phyloP scores from a whole-genome alignment of 64 coral and sea anemone species.

The Pachyseris speciosa region DNA sequence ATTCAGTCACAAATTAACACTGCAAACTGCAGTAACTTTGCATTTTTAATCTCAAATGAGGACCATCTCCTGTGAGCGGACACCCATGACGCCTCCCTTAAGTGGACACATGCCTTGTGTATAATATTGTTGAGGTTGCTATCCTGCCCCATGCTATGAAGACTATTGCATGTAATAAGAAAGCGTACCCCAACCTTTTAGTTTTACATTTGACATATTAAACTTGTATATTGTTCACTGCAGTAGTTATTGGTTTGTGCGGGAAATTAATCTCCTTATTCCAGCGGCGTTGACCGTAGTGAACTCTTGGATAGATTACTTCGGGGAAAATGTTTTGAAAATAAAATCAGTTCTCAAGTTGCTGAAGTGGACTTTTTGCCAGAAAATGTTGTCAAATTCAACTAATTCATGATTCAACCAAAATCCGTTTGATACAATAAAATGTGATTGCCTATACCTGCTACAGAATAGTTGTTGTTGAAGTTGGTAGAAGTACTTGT shows the following conservation, averaged over 20 bases:
- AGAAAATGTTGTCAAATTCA: constrained; percentile 45
- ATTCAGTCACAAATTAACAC: too few species aligned
- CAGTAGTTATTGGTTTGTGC: too few species aligned
- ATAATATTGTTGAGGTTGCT: too few species aligned
- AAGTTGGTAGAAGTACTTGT: constrained; percentile 70
- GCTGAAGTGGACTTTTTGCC: constrained; percentile 9
- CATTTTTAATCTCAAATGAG: too few species aligned
- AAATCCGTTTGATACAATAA: constrained; percentile 60
- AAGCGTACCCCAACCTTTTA: too few species aligned
- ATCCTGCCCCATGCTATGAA: too few species aligned
- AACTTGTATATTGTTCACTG: too few species aligned
- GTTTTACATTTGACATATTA: too few species aligned
- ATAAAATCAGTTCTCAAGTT: constrained; percentile 44
- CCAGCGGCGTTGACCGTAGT: constrained; percentile 44
- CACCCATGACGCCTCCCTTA: too few species aligned
- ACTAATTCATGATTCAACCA: constrained; percentile 50
- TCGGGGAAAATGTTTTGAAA: constrained; percentile 35
- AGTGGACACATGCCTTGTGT: too few species aligned
- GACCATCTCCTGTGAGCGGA: too few species aligned
- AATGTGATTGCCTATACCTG: constrained; percentile 18
- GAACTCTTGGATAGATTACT: constrained; percentile 68
- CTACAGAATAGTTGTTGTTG: constrained; percentile 76
- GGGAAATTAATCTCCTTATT: constrained; percentile 60
- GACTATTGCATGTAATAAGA: neutral
- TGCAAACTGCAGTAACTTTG: too few species aligned